These are phyloP conservation scores for Heterodera schachtii DNA, from an alignment of 1,140 invertebrate genomes.

Conservation along the genomic window DNA sequence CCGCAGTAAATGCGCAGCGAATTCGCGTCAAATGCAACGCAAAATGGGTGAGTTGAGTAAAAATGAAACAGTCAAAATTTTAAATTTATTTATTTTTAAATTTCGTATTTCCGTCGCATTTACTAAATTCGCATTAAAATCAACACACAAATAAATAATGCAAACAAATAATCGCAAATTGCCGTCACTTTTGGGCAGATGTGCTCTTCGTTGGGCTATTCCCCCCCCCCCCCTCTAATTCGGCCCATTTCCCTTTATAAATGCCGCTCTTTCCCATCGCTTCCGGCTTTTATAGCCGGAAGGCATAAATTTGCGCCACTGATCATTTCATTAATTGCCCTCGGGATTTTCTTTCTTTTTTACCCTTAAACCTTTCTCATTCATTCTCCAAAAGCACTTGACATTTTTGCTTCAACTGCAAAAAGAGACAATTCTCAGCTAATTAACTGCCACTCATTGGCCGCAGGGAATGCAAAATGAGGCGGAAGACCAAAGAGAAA, in stretches of 20 bases:
- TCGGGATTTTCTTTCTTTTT: not conserved
- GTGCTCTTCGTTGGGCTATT: not conserved
- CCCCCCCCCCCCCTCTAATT: not conserved
- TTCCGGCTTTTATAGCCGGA: conserved; percentile 25
- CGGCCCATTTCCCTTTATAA: conserved; percentile 16
- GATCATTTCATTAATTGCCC: conserved; percentile 37
- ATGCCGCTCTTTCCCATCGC: conserved; percentile 16
- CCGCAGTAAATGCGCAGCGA: conserved; percentile 53
- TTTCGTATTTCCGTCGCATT: no score
- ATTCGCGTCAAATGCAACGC: conserved; percentile 63
- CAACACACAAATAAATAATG: not conserved
- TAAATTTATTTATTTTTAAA: no score
- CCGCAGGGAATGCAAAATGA: not conserved
- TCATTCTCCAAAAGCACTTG: conserved; percentile 12
- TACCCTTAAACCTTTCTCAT: not conserved
- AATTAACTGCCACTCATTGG: not conserved
- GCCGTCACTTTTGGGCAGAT: not conserved
- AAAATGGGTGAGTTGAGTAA: conserved; percentile 56
- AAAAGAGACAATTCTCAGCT: conserved; percentile 16
- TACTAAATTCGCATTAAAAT: not conserved
- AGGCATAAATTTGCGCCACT: conserved; percentile 31
- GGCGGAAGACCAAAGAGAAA: not conserved
- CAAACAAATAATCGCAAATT: not conserved
- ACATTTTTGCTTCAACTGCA: not conserved
- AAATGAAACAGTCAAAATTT: not conserved